Base-by-base conservation (phyloP, 2,888 invertebrate genomes). In the Clivina fossor region DNA sequence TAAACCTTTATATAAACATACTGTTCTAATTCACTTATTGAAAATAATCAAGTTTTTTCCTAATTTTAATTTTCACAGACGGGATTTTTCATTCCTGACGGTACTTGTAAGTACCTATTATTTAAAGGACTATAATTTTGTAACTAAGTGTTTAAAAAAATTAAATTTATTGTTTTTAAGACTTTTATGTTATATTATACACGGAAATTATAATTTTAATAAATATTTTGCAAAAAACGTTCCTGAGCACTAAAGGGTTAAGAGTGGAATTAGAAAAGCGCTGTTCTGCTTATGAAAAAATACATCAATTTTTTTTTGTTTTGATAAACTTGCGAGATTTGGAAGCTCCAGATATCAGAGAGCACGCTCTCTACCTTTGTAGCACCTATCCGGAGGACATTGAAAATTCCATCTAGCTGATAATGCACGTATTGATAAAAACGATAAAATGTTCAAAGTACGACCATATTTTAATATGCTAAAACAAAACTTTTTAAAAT, bases 61-160 rank as follows among this genome's bases (percentile, higher is more conserved):
- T 38, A 49, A 37, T 49, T 33, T 47, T 44, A 28, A 44, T 44
- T 44, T 44, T 44, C 30, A 44, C 28, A 44, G 44, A 44, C 30
- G 44, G 44, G 47, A 33, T 47, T 33, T 38, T 49, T 38, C 26
- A 49, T 37, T 49, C 38, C 24, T 49, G 49, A 49, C 49, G 49
- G 49, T 38, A 38, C 37, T 49, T 49, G 9, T 38, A 38, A 49
- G 49, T 49, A 24, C 38, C 37, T 18, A 33, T 47, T 47, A 33
- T 47, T 47, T 33, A 47, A 32, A 47, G 32, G 20, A 32, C 47
- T 47, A 33, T 33, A 47, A 47, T 33, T 47, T 47, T 44, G 44
- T 24, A 44, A 33, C 47, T 33, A 33, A 33, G 33, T 33, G 32
- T 33, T 33, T 4, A 3, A 47, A 47, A 47, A 47, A 47, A 28